Evolutionary conservation across 2,888 invertebrate genomes (phyloP), one percentile per base, ranked within the genome.

Genomic region (Drosophila macrospina): DNA sequence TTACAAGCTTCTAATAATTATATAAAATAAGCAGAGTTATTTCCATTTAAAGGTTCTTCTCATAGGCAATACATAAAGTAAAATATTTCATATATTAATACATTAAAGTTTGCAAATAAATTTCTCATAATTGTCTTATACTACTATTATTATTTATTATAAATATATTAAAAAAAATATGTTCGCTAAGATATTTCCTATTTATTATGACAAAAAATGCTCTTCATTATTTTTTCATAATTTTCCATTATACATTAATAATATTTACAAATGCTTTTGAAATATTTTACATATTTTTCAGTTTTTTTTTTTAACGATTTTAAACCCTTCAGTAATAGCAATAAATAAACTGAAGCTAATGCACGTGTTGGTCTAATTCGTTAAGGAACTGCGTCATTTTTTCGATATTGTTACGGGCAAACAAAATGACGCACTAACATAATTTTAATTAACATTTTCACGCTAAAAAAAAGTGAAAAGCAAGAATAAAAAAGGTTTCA

Each of bases 371-470:
- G 5, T 7, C n/a, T 16, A 41, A 36, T 15, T 48, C 37, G n/a
- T 5, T 13, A 3, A 7, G 11, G 6, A 77, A 77, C 70, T 81
- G 69, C 89, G 89, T 65, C 62, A 70, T 74, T 61, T 61, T 61
- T 47, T 36, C n/a, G 39, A 66, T 67, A 63, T 48, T 59, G 55
- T 41, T 47, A 42, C 56, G 42, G 54, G 48, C 63, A 37, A 36
- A 32, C 42, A 59, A 77, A 84, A 84, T 76, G 76, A 66, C 88
- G 79, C 89, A 81, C 45, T 72, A 69, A 72, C 63, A 74, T 70
- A 73, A 72, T 71, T 78, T 77, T 73, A 79, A 88, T 86, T 80
- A 84, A 73, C 72, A 82, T 79, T 79, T 87, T 78, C 71, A 71
- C 64, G 55, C 60, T 50, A 20, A 39, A 37, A 39, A 37, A 32